Percentiles rank a stretch among this genome's conserved stretches.
Evolutionary conservation across 2,113 vertebrate genomes (phyloP).

Genomic region (Arothron firmamentum): DNA sequence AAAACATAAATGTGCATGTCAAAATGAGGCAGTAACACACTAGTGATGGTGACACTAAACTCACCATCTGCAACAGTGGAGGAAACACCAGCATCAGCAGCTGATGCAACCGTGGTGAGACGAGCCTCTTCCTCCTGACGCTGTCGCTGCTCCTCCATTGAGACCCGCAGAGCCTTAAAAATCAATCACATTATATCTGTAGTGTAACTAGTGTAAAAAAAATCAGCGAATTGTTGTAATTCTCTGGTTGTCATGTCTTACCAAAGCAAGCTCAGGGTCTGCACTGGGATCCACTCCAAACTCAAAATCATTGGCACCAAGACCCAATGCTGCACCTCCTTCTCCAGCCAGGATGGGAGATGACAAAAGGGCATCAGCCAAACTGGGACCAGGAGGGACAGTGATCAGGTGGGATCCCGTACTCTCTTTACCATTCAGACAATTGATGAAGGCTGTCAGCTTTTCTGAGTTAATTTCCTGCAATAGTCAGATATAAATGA

Average conservation of each 20-base stretch:
- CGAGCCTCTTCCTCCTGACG: slow-evolving; percentile 93
- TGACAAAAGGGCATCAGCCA: slow-evolving; percentile 92
- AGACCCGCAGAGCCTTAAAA: slow-evolving; percentile 86
- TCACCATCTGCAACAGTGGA: slow-evolving; percentile 79
- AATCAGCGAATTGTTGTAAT: neutral
- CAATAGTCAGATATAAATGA: neutral
- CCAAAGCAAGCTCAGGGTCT: slow-evolving; percentile 91
- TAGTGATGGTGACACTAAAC: slow-evolving; percentile 19
- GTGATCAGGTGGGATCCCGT: slow-evolving; percentile 92
- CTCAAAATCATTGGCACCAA: slow-evolving; percentile 92
- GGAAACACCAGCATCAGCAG: slow-evolving; percentile 81
- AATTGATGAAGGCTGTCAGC: slow-evolving; percentile 90
- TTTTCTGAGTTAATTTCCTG: slow-evolving; percentile 95
- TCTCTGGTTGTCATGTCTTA: slow-evolving; percentile 58
- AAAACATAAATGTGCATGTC: neutral
- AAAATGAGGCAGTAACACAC: neutral
- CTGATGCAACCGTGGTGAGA: slow-evolving; percentile 82
- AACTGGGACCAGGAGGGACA: slow-evolving; percentile 89
- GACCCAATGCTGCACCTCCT: slow-evolving; percentile 87
- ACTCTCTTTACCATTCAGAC: slow-evolving; percentile 91
- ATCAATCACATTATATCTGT: neutral
- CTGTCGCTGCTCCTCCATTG: slow-evolving; percentile 96
- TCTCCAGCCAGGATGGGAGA: slow-evolving; percentile 92
- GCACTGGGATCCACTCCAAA: slow-evolving; percentile 95
- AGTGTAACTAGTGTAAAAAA: neutral